Conservation (phyloP, 2,113 vertebrate genomes). For the Brienomyrus longianalis region DNA sequence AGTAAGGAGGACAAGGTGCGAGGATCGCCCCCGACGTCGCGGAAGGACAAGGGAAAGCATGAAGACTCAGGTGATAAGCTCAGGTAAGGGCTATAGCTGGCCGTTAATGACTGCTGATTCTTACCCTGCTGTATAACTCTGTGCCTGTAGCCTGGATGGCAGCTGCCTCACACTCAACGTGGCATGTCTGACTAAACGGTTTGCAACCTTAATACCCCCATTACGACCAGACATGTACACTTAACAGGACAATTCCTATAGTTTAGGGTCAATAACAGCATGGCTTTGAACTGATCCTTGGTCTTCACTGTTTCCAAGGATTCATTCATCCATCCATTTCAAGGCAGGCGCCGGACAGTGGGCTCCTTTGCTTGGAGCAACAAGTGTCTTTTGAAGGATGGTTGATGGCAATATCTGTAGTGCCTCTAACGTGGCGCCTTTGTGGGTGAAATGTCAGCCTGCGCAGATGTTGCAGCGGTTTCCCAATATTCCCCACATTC, state of each 20-base stretch:
- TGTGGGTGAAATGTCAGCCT: slow-evolving; percentile 1
- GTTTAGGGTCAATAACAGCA: neutral
- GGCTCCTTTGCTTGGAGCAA: neutral
- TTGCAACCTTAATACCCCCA: neutral
- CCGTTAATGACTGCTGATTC: neutral
- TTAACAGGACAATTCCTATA: neutral
- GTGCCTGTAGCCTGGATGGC: neutral
- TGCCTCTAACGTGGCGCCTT: neutral
- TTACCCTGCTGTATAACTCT: neutral
- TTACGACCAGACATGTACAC: neutral
- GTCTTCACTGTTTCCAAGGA: neutral
- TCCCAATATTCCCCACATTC: neutral
- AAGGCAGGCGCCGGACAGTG: neutral
- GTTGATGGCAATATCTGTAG: neutral
- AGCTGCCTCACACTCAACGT: neutral
- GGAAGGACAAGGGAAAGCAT: slow-evolving; percentile 36
- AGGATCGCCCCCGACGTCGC: slow-evolving; percentile 10
- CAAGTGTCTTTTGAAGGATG: neutral
- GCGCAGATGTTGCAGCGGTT: neutral
- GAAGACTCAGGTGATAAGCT: slow-evolving; percentile 48
- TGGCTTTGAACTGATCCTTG: neutral
- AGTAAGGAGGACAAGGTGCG: slow-evolving; percentile 24
- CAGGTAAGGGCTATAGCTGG: slow-evolving; percentile 42
- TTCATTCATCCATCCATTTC: neutral
- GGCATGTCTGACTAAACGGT: neutral